These are phyloP conservation scores for Philereme vetulata DNA, from an alignment of 2,888 invertebrate genomes.

Conservation along the genomic window DNA sequence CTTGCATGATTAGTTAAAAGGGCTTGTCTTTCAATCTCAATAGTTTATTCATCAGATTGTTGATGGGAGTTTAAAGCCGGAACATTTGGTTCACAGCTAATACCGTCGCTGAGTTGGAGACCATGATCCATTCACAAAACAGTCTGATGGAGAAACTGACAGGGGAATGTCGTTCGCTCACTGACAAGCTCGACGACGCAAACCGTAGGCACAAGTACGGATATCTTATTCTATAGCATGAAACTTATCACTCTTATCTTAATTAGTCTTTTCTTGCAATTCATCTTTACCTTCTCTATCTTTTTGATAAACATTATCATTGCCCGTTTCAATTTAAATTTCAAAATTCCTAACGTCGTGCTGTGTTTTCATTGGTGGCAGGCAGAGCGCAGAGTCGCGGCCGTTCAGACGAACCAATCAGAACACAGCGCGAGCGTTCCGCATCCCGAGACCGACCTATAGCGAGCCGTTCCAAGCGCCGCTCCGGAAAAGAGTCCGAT, in stretches of 20 bases:
- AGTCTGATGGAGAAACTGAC: constrained; percentile 96
- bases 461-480: constrained; percentile 73
- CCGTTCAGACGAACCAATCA: constrained; percentile 83
- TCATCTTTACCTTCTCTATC: constrained; percentile 31
- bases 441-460: constrained; percentile 67
- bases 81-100: constrained; percentile 88
- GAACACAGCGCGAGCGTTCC: constrained; percentile 81
- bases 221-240: constrained; percentile 68
- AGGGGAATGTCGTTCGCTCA: constrained; percentile 94
- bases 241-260: constrained; percentile 39
- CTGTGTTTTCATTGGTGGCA: constrained; percentile 84
- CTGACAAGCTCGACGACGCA: constrained; percentile 95
- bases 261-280: constrained; percentile 40
- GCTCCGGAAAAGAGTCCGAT: constrained; percentile 83
- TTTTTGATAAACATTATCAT: constrained; percentile 60
- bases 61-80: constrained; percentile 72
- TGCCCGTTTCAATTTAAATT: constrained; percentile 67
- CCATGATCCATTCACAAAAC: constrained; percentile 95
- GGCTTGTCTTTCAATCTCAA: constrained; percentile 80
- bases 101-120: constrained; percentile 95
- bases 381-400: constrained; percentile 83
- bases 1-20: constrained; percentile 76
- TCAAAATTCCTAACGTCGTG: constrained; percentile 76
- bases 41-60: constrained; percentile 89
- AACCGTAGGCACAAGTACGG: constrained; percentile 94